These are phyloP conservation scores for Drosophila gunungcola DNA, from an alignment of 1,140 invertebrate species.

Conservation along the genomic window DNA sequence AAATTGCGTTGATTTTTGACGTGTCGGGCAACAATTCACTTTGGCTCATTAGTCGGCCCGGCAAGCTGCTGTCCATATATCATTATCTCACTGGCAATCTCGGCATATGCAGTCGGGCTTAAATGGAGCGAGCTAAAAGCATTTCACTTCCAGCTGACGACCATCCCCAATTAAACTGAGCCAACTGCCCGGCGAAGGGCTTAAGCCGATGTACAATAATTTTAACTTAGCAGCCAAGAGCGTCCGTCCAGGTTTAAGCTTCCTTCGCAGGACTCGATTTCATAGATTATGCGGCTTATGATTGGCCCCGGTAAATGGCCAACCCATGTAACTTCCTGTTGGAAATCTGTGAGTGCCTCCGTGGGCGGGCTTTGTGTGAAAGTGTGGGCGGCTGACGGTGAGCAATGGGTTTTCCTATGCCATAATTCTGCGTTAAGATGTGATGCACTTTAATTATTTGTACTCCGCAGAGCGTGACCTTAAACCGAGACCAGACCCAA, in stretches of 20 bases:
- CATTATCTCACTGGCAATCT: constrained; percentile 63
- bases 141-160: constrained; percentile 31
- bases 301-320: constrained; percentile 53
- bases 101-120: constrained; percentile 53
- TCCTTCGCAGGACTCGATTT: constrained; percentile 41
- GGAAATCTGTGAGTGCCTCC: constrained; percentile 14
- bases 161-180: constrained; percentile 42
- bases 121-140: constrained; percentile 57
- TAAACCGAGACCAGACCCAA: constrained; percentile 19
- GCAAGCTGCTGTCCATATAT: constrained; percentile 73
- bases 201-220: constrained; percentile 64
- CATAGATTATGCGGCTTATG: constrained; percentile 65
- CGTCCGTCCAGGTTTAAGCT: constrained; percentile 43
- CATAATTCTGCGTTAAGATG: constrained; percentile 45
- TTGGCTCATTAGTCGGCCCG: constrained; percentile 76
- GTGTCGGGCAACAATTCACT: constrained; percentile 74
- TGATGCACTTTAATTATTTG: constrained; percentile 62
- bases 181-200: constrained; percentile 38
- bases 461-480: constrained; percentile 39
- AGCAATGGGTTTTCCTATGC: constrained; percentile 35
- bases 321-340: constrained; percentile 50
- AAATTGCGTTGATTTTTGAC: constrained; percentile 83
- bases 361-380: constrained; percentile 5
- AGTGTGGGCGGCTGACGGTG: constrained; percentile 25
- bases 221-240: constrained; percentile 54